Conservation (phyloP, 2,113 vertebrate genomes). For the Nipponia nippon region DNA sequence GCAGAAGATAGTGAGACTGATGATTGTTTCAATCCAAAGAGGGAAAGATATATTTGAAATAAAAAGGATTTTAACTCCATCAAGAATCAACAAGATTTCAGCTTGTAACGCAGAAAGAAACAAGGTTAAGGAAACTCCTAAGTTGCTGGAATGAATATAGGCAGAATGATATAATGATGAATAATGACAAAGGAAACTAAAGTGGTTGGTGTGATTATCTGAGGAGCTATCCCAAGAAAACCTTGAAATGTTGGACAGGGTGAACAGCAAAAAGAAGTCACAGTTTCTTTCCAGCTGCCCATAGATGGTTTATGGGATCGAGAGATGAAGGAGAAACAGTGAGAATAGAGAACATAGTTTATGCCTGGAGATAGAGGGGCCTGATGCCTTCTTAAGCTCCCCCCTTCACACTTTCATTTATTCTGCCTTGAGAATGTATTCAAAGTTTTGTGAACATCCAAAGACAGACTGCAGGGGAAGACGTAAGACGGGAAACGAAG, state of each 20-base stretch:
- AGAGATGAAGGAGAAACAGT: neutral
- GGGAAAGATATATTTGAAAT: neutral
- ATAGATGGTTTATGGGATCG: neutral
- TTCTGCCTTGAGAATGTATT: neutral
- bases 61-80: neutral
- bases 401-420: neutral
- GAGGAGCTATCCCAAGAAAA: neutral
- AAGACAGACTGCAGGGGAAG: neutral
- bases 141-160: neutral
- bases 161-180: neutral
- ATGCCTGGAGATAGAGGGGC: neutral
- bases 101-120: neutral
- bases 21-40: neutral
- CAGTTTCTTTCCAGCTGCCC: neutral
- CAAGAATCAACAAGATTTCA: neutral
- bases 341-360: neutral
- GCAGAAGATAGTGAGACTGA: neutral
- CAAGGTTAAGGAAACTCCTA: neutral
- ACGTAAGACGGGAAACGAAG: neutral
- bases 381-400: neutral
- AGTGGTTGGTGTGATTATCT: neutral
- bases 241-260: neutral
- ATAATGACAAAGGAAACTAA: neutral
- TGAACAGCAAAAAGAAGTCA: neutral
- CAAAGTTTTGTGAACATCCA: neutral